Evolutionary conservation across 2,113 vertebrate species (phyloP).

Genomic region (Motacilla tschutschensis): DNA sequence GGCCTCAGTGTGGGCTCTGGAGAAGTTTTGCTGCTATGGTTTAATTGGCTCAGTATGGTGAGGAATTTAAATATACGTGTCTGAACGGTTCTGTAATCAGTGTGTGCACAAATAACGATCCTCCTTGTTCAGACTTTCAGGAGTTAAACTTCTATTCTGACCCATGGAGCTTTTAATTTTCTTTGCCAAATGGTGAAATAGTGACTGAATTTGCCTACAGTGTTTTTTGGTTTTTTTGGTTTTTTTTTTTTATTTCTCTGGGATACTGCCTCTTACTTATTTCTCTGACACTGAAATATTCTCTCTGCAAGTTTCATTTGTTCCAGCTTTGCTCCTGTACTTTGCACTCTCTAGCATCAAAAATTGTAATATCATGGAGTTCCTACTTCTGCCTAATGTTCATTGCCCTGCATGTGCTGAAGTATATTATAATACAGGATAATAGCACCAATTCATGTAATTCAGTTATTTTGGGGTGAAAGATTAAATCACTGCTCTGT

Average conservation of each 20-base stretch:
- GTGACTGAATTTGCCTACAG: not conserved
- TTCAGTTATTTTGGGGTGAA: not conserved
- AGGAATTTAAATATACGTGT: rapidly evolving
- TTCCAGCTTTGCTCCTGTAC: not conserved
- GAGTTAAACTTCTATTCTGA: not conserved
- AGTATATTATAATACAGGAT: not conserved
- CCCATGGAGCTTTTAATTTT: not conserved
- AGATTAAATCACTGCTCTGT: conserved; percentile 2
- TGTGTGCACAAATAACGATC: not conserved
- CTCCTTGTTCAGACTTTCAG: not conserved
- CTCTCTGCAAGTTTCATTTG: not conserved
- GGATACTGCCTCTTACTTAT: not conserved
- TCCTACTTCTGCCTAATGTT: not conserved
- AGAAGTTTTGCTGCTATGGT: rapidly evolving
- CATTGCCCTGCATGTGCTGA: not conserved
- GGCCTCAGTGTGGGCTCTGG: not conserved
- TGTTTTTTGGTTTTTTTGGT: no score
- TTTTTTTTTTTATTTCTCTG: not conserved
- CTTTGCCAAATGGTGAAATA: not conserved
- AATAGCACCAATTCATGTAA: not conserved
- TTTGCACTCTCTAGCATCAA: not conserved
- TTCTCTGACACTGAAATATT: not conserved
- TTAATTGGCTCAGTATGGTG: rapidly evolving
- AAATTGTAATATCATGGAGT: not conserved
- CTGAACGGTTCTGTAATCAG: not conserved